Evolutionary conservation across 2,113 vertebrate species (phyloP), one percentile per base, ranked within the genome.

Genomic region (Datnioides undecimradiatus): DNA sequence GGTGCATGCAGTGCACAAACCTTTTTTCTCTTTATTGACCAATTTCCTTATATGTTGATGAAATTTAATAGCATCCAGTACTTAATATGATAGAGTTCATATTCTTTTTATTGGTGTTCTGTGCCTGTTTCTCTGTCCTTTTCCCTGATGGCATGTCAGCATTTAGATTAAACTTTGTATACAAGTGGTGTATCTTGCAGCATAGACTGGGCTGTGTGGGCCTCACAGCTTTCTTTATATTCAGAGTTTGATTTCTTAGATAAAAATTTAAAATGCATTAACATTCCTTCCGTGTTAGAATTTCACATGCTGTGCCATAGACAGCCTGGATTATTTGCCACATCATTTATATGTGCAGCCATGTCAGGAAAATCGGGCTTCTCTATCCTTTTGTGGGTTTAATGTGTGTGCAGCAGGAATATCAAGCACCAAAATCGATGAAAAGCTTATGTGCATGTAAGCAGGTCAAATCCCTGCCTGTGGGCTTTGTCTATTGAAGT

Each of bases 381-480:
- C 12, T 59, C 0, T 31, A 8, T 64, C 4, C 41, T 60, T 49
- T 25, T 69, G 16, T 17, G 17, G 7, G 21, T 51, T 38, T 66
- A 25, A n/a, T 13, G 0, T 46, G 29, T n/a, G 76, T 74, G 72
- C 63, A 43, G 55, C 33, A 34, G 55, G 48, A 65, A 74, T 65
- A 69, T 82, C 10, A 78, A 73, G 12, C 31, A 6, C n/a, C 11
- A 38, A 13, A 64, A 76, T 72, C 49, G 4, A 71, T 82, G 9
- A 23, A 21, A 40, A 34, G 52, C 25, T 64, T 16, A 12, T 25
- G 36, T 72, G 23, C 36, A 55, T 55, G 65, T 17, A 51, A 62
- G 43, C 64, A 10, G 57, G 33, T 76, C 19, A 76, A 51, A 70
- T 67, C 41, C 16, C 49, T 38, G 49, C 55, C 34, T 34, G 23